These are phyloP conservation scores for Drosophila demipolita DNA, from an alignment of 2,888 invertebrate species.

Conservation along the genomic window DNA sequence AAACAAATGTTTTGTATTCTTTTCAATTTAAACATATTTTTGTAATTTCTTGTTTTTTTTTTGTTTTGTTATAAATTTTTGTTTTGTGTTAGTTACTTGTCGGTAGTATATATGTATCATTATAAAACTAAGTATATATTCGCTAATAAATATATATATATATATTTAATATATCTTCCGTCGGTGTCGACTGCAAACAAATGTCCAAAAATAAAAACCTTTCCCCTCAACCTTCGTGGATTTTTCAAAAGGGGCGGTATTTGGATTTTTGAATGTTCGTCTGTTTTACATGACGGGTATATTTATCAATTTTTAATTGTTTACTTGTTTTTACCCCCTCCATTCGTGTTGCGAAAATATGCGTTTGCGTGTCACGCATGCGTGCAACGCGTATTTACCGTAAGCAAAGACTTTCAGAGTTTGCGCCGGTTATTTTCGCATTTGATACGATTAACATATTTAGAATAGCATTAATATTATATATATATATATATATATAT, in stretches of 20 bases:
- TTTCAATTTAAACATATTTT: slow-evolving; percentile 84
- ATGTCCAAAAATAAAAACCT: background rate
- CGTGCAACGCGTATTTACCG: slow-evolving; percentile 32
- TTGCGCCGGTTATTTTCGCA: background rate
- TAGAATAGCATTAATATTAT: background rate
- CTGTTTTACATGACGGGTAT: background rate
- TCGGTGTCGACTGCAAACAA: slow-evolving; percentile 12
- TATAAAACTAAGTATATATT: slow-evolving; percentile 29
- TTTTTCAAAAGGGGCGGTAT: background rate
- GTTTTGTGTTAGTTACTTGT: slow-evolving; percentile 18
- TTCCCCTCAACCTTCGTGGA: background rate
- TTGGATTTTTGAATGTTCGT: background rate
- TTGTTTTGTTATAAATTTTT: slow-evolving; percentile 13
- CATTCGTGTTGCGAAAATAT: background rate
- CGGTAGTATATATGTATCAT: slow-evolving; percentile 29
- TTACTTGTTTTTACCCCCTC: background rate
- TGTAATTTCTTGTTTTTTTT: background rate
- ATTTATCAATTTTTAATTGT: background rate
- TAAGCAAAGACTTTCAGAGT: slow-evolving; percentile 3
- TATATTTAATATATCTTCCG: slow-evolving; percentile 8
- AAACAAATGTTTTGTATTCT: slow-evolving; percentile 87
- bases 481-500: background rate
- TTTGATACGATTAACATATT: background rate
- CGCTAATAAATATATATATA: slow-evolving; percentile 26
- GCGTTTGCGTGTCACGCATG: background rate